A percentile compares a stretch with the other conserved stretches of the same genome.
Conservation (phyloP, 1,140 invertebrate species). For the Nephila pilipes region DNA sequence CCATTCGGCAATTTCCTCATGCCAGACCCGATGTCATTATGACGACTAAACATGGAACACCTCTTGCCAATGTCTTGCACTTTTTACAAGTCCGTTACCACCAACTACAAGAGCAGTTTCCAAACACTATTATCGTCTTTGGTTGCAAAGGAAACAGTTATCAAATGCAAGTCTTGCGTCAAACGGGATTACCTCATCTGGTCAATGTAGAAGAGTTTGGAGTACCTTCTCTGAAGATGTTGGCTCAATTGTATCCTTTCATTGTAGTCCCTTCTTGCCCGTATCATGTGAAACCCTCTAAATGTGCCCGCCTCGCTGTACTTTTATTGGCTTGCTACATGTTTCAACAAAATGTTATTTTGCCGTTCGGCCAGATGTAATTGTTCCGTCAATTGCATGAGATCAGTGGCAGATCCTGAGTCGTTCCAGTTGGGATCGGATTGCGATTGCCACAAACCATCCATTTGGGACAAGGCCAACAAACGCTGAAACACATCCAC, state of each 20-base stretch:
- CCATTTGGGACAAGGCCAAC: not conserved
- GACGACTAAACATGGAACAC: not conserved
- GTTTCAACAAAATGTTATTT: not conserved
- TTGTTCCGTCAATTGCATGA: not conserved
- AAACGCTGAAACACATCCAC: too few relatives aligned
- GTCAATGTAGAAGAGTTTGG: not conserved
- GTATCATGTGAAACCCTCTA: not conserved
- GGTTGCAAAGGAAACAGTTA: conserved; percentile 18
- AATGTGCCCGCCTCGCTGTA: not conserved
- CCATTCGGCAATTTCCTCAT: not conserved
- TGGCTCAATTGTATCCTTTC: not conserved
- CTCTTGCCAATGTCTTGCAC: not conserved
- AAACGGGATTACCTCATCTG: not conserved
- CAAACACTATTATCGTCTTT: not conserved
- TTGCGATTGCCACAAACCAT: not conserved
- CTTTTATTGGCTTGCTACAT: not conserved
- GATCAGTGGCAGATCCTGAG: not conserved
- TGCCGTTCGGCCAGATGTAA: not conserved
- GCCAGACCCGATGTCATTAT: not conserved
- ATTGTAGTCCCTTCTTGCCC: not conserved
- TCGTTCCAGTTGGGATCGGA: not conserved
- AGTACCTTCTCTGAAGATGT: not conserved
- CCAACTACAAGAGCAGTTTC: not conserved
- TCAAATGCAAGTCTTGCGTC: not conserved
- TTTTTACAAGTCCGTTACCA: not conserved